phyloP scores from a whole-genome alignment of 2,113 vertebrate species.

The Sprattus sprattus region DNA sequence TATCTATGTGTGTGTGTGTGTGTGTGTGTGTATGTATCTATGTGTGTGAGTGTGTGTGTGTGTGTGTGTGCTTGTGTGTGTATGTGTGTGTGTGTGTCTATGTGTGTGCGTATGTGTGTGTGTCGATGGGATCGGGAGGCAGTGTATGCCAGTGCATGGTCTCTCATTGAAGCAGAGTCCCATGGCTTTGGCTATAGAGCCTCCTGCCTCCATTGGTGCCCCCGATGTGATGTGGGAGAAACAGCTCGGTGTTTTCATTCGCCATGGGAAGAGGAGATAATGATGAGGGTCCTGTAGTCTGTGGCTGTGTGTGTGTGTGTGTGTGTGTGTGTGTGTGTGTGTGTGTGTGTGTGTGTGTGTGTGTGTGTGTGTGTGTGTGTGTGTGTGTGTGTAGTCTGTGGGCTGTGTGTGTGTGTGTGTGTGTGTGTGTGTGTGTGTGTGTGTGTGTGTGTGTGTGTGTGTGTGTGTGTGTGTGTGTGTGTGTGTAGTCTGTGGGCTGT shows the following conservation, averaged over 20 bases:
- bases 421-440: no score
- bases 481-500: not conserved
- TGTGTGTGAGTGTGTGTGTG: not conserved
- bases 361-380: no score
- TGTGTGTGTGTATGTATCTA: not conserved
- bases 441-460: no score
- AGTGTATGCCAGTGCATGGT: not conserved
- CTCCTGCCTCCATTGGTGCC: no score
- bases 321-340: not conserved
- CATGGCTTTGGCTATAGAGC: no score
- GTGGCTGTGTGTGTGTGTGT: not conserved
- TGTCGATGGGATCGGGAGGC: not conserved
- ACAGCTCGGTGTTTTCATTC: not conserved
- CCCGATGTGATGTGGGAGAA: not conserved
- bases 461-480: no score
- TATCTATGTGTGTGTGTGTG: not conserved
- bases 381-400: not conserved
- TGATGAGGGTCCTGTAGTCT: not conserved
- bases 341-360: no score
- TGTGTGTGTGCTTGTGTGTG: not conserved
- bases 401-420: no score
- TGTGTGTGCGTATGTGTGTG: not conserved
- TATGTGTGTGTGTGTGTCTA: not conserved
- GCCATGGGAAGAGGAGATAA: not conserved
- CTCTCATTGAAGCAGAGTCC: no score